phyloP scores from a whole-genome alignment of 2,888 invertebrate genomes.

The Phania funesta region DNA sequence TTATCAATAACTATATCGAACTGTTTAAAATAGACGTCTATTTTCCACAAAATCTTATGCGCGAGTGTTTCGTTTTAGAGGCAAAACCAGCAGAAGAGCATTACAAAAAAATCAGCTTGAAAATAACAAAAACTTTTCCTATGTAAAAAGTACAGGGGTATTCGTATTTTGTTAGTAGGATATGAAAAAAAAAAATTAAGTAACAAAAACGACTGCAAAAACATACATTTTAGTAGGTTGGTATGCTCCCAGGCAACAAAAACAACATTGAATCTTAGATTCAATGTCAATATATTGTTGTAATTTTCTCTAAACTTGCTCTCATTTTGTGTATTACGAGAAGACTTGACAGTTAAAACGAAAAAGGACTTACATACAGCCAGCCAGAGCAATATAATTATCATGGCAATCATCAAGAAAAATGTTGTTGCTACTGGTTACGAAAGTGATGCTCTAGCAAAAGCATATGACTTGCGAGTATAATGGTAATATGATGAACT shows the following conservation, averaged over 20 bases:
- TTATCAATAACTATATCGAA: conserved; percentile 56
- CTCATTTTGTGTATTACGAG: conserved; percentile 69
- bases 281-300: conserved; percentile 77
- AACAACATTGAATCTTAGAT: conserved; percentile 71
- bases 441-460: conserved; percentile 24
- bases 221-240: conserved; percentile 25
- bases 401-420: conserved; percentile 42
- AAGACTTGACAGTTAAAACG: conserved; percentile 7
- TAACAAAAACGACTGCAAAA: conserved; percentile 49
- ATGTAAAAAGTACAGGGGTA: conserved; percentile 56
- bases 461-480: conserved; percentile 16
- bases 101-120: conserved; percentile 41
- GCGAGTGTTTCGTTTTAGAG: conserved; percentile 69
- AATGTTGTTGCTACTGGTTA: conserved; percentile 50
- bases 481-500: conserved; percentile 56
- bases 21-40: conserved; percentile 68
- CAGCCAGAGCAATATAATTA: conserved; percentile 54
- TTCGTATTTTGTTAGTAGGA: conserved; percentile 60
- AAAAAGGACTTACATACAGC: conserved; percentile 27
- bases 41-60: conserved; percentile 69
- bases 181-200: conserved; percentile 49
- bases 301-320: conserved; percentile 74
- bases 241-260: conserved; percentile 61
- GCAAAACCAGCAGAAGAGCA: conserved; percentile 57
- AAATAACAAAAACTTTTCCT: conserved; percentile 20